phyloP scores from a whole-genome alignment of 2,113 vertebrate species.

The Urocitellus parryii region DNA sequence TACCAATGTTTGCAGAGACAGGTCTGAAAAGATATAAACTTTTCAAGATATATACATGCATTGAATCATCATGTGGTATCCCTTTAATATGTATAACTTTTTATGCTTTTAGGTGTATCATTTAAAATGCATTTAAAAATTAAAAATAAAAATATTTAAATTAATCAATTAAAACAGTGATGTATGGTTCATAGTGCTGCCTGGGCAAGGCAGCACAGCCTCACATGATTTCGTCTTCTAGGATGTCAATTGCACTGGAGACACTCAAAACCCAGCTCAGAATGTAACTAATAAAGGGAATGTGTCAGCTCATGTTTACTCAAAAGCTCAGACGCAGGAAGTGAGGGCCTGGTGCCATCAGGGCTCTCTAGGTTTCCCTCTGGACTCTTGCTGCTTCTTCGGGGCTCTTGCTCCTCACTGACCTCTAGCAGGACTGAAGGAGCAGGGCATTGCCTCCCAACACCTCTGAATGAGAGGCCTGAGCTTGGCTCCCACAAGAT shows the following conservation, averaged over 20 bases:
- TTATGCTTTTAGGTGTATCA: background rate
- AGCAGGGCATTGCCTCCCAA: background rate
- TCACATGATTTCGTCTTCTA: background rate
- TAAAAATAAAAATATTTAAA: background rate
- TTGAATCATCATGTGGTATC: background rate
- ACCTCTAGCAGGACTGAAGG: background rate
- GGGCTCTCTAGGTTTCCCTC: background rate
- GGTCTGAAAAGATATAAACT: background rate
- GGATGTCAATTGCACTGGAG: background rate
- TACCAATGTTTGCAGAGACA: background rate
- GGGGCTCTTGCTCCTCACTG: background rate
- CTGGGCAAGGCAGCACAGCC: background rate
- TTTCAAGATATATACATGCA: background rate
- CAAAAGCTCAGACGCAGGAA: background rate
- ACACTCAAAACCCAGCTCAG: background rate
- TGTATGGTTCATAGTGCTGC: background rate
- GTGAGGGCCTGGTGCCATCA: background rate
- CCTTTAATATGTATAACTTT: background rate
- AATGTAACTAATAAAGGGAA: background rate
- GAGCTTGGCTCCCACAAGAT: background rate
- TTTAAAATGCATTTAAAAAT: background rate
- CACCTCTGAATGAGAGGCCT: background rate
- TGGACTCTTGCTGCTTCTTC: background rate
- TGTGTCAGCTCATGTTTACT: background rate
- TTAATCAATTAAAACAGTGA: background rate